Evolutionary conservation across 2,113 vertebrate genomes (phyloP).

Genomic region (Phaethon lepturus): DNA sequence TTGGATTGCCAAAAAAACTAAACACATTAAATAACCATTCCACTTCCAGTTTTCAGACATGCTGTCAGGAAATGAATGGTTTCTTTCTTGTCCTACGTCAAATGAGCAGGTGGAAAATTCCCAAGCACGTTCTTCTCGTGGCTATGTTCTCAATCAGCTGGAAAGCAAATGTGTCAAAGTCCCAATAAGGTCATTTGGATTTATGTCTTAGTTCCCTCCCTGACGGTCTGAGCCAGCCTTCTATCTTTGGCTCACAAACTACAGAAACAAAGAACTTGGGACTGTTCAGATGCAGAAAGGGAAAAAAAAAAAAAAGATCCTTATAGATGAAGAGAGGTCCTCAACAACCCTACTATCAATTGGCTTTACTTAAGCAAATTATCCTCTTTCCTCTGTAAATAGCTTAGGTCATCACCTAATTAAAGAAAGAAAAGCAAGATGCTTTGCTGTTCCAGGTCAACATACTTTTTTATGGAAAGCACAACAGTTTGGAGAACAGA

Average conservation of each 20-base stretch:
- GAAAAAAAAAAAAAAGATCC: not conserved
- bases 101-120: slow-evolving; percentile 47
- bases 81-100: slow-evolving; percentile 21
- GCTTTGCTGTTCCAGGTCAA: not conserved
- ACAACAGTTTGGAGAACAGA: not conserved
- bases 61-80: slow-evolving; percentile 5
- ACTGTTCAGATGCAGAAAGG: not conserved
- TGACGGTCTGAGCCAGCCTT: not conserved
- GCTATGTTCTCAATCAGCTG: slow-evolving; percentile 20
- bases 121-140: slow-evolving; percentile 3
- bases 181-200: not conserved
- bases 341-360: not conserved
- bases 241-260: not conserved
- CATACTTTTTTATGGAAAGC: not conserved
- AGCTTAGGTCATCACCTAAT: not conserved
- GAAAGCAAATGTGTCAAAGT: slow-evolving; percentile 7
- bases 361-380: not conserved
- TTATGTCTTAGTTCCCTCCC: not conserved
- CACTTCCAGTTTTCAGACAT: slow-evolving; percentile 32
- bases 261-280: not conserved
- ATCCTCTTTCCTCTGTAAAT: not conserved
- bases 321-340: not conserved
- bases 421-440: slow-evolving; percentile 15
- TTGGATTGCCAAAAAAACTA: slow-evolving; percentile 4
- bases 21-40: slow-evolving; percentile 45